Base-by-base conservation (phyloP, 2,113 vertebrate species). In the Mesitornis unicolor region DNA sequence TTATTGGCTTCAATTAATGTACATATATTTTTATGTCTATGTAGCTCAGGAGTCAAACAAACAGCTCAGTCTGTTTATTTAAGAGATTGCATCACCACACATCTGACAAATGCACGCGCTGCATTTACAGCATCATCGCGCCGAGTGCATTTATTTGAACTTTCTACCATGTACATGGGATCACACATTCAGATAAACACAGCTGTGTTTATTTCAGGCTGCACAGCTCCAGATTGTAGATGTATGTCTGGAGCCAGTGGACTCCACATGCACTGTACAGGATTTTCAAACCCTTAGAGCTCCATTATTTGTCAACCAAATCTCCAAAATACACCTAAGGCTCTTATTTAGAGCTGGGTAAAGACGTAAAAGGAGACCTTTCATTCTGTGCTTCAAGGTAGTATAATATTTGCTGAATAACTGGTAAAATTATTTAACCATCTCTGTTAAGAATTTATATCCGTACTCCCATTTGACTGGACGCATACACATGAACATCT, bases 121-220 rank as follows among this genome's bases (percentile, higher is more conserved):
- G 96, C 97, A 97, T 98, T 97, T 97, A 96, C 76, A 74, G 92
- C 84, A 90, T 73, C 25, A 0, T 73, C n/a, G 6, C 73, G 71
- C 77, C 8, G 86, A 97, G 95, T 95, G 93, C 97, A 97, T 98
- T 98, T 98, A 97, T 97, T 97, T 98, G 98, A 98, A 97, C 97
- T 97, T 98, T 98, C 97, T 95, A 95, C 95, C 97, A 85, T 97
- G 97, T 97, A 97, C 96, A 98, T 93, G 96, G 97, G 95, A 98
- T 97, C 97, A 97, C 96, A 98, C 98, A 96, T 97, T 98, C 92
- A 96, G 96, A 97, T 98, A 98, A 98, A 98, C 98, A 98, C 98
- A 98, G 98, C 98, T 98, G 98, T 98, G 98, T 98, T 98, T 98
- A 98, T 96, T 97, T 97, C 95, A 96, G 89, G 92, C 94, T 96